Base-by-base conservation (phyloP, 2,113 vertebrate species). In the Rhizomys pruinosus region DNA sequence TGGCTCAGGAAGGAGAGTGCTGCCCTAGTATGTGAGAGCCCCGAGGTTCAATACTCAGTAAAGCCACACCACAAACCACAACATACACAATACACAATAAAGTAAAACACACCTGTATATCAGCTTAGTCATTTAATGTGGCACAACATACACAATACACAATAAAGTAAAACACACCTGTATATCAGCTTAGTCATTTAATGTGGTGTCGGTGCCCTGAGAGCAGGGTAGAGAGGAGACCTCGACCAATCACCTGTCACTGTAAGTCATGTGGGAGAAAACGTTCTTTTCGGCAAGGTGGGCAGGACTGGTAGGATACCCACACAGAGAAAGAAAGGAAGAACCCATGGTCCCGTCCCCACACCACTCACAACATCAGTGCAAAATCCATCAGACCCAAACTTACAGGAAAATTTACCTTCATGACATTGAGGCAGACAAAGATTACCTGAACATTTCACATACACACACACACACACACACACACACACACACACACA, bases 381-480 rank as follows among this genome's bases (percentile, higher is more conserved):
- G 72, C 57, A n/a, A 81, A 73, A 66, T 47, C 13, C 44, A 74
- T 74, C 16, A 27, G 4, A 47, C 25, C 23, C 57, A n/a, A 13
- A 55, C 61, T 91, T 76, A 61, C 27, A 84, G 59, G 71, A 82
- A 91, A 80, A 76, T 39, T 19, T 87, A 52, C 42, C 47, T 44
- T 82, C 27, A 42, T 29, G 25, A 63, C 5, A 27, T 82, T 71
- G 27, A 13, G 19, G 39, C 22, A 52, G 9, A 37, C 68, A 81
- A 81, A 74, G 7, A 59, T 87, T 59, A 59, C 32, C 29, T 47
- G 37, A 57, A 91, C 52, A 79, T 13, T 22, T n/a, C 39, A 64
- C 16, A 29, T 11, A 71, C 37, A 84, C 37, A 84, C 3, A n/a
- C 1, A 47, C 37, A 81, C 19, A 78, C 47, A 76, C 73, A 76